Conservation (phyloP, 2,113 vertebrate species). For the Nansenia antarctica region DNA sequence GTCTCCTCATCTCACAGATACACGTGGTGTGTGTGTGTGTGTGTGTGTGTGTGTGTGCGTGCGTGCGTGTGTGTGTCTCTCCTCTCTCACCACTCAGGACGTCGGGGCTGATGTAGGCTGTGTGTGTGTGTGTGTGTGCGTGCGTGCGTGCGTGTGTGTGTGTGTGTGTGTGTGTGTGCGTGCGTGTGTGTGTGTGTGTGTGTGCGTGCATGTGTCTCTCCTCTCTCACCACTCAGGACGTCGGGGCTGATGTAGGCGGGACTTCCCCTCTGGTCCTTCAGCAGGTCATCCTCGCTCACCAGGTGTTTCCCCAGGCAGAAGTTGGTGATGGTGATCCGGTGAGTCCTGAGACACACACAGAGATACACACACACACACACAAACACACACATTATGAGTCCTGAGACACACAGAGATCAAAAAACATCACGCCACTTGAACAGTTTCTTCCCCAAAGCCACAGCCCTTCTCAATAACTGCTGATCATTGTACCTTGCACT, state of each 20-base stretch:
- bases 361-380: conserved; percentile 12
- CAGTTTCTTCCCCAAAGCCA: too few species aligned
- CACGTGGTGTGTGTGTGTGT: too few species aligned
- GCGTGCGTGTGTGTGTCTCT: background rate
- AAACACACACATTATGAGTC: too few species aligned
- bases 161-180: background rate
- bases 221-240: conserved; percentile 91
- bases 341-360: conserved; percentile 78
- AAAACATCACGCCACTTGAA: too few species aligned
- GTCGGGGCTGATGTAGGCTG: conserved; percentile 98
- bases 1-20: too few species aligned
- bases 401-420: too few species aligned
- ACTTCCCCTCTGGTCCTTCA: conserved; percentile 98
- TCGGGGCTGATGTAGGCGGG: conserved; percentile 98
- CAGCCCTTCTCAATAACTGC: too few species aligned
- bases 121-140: too few species aligned
- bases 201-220: background rate
- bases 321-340: conserved; percentile 97
- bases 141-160: too few species aligned
- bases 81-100: conserved; percentile 93
- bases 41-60: too few species aligned
- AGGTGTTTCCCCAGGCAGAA: conserved; percentile 99
- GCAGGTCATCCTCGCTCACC: conserved; percentile 95
- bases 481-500: too few species aligned
- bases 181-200: background rate